Percentiles rank a stretch among this genome's conserved stretches.
Conservation (phyloP, 2,113 vertebrate species). For the Ramphastos sulfuratus region DNA sequence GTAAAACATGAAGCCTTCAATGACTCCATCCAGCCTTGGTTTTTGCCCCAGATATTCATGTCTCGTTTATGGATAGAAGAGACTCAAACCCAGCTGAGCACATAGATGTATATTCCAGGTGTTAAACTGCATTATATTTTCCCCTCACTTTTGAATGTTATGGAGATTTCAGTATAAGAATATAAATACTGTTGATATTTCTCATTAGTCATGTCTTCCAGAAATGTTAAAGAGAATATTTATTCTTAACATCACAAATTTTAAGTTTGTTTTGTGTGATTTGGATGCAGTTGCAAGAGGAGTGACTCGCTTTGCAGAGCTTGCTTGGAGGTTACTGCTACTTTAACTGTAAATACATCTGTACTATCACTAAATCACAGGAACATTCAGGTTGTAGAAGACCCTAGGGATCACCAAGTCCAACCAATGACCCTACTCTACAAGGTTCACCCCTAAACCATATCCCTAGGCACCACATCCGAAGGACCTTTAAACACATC, state of each 20-base stretch:
- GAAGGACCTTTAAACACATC: too few species aligned
- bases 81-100: fast-evolving
- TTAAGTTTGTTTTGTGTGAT: background rate
- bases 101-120: background rate
- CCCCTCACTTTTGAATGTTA: background rate
- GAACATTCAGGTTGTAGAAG: too few species aligned
- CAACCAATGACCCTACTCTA: too few species aligned
- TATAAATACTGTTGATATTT: background rate
- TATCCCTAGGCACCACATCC: too few species aligned
- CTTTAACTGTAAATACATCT: background rate
- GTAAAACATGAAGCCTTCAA: background rate
- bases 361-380: too few species aligned
- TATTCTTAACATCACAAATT: background rate
- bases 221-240: background rate
- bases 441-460: too few species aligned
- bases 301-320: background rate
- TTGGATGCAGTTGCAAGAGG: background rate
- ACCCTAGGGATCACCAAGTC: too few species aligned
- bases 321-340: background rate
- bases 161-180: background rate
- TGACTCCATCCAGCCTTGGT: background rate
- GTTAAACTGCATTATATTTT: background rate
- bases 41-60: background rate
- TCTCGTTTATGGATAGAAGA: background rate
- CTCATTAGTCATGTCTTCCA: background rate